A percentile compares a stretch with the other conserved stretches of the same genome.
Conservation (phyloP, 2,888 invertebrate species). For the Capitulum mitella region DNA sequence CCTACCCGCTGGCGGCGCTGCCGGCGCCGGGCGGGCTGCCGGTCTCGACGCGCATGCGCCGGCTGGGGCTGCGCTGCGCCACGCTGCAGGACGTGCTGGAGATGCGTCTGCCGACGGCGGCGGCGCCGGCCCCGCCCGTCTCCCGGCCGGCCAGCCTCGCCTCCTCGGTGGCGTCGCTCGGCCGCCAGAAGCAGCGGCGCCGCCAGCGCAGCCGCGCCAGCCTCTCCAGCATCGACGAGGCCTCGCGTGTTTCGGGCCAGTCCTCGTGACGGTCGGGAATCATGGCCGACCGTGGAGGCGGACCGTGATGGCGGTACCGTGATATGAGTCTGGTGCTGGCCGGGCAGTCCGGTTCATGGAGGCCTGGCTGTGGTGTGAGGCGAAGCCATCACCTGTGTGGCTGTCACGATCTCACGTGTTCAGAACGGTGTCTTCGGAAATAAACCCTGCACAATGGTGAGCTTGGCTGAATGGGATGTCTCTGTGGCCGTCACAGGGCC, state of each 20-base stretch:
- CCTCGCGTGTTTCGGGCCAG: neutral
- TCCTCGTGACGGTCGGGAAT: neutral
- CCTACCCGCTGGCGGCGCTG: slow-evolving; percentile 3
- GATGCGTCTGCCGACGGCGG: neutral
- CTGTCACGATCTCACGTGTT: too few relatives aligned
- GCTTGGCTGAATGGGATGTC: too few relatives aligned
- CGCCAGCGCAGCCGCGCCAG: neutral
- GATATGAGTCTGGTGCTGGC: too few relatives aligned
- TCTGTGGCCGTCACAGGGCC: too few relatives aligned
- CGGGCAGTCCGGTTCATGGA: too few relatives aligned
- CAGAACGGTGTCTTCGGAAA: too few relatives aligned
- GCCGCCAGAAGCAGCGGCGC: neutral
- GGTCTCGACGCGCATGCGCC: neutral
- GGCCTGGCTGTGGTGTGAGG: too few relatives aligned
- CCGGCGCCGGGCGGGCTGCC: neutral
- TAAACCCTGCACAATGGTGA: too few relatives aligned
- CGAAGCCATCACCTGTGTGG: too few relatives aligned
- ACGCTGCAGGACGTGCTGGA: slow-evolving; percentile 11
- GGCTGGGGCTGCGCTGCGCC: neutral
- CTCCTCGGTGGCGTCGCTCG: neutral
- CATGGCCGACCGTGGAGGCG: too few relatives aligned
- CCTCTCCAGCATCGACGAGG: neutral
- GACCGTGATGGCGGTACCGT: too few relatives aligned
- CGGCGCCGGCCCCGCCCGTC: neutral
- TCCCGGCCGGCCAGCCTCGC: neutral